Conservation (phyloP, 2,797 vertebrate genomes). For the Myioborus melanocephalus region DNA sequence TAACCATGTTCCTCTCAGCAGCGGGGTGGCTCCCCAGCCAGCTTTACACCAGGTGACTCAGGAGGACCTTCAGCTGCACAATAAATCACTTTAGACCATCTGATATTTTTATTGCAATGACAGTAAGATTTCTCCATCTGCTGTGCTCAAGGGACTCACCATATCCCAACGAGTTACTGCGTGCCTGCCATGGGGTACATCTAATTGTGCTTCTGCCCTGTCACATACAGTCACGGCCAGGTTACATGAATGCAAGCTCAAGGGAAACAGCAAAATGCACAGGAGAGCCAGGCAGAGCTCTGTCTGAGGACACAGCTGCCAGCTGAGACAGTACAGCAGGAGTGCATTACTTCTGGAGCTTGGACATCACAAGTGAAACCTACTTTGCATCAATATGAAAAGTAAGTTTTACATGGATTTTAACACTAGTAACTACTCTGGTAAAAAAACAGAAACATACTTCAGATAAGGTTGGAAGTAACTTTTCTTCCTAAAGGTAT, state of each 20-base stretch:
- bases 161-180: fast-evolving
- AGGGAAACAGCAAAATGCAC: neutral
- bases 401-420: neutral
- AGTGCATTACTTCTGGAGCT: neutral
- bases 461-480: neutral
- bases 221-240: neutral
- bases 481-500: neutral
- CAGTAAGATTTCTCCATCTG: neutral
- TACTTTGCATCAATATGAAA: neutral
- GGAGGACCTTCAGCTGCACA: neutral
- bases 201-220: neutral
- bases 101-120: neutral
- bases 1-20: neutral
- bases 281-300: neutral
- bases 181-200: neutral
- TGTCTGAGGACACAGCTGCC: neutral
- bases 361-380: neutral
- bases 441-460: neutral
- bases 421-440: neutral
- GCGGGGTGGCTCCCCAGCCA: fast-evolving
- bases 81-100: neutral
- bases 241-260: neutral
- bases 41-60: neutral
- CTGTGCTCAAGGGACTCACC: neutral
- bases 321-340: neutral